Base-by-base conservation (phyloP, 2,888 invertebrate species). In the Acanthopleura granulata region DNA sequence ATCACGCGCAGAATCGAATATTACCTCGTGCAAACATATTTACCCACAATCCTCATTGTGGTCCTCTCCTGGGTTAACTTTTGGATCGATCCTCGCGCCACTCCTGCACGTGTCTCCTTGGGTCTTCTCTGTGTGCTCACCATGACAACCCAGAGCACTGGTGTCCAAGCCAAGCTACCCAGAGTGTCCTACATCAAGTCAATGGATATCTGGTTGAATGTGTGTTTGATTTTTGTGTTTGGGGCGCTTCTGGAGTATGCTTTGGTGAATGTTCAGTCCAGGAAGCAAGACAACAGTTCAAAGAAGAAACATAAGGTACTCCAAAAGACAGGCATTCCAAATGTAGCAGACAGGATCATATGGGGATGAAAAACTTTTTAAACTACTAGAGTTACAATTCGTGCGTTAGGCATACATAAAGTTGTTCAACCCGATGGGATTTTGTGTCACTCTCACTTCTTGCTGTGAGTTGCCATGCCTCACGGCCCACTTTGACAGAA, bases 41-140 rank as follows among this genome's bases (percentile, higher is more conserved):
- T 69, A 16, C 74, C 74, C 0, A 74, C 30, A 18, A 69, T 69
- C 22, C 49, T 74, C 16, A 50, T 74, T 25, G 74, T 74, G 62
- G 62, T 74, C 25, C 50, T 74, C 1, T 74, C 74, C 22, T 74
- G 66, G 69, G 70, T 74, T 22, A 69, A 49, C 50, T 74, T 69
- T 51, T 74, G 49, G 40, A 76, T 88, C 62, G 87, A 88, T 75
- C 57, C 51, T 22, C 18, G 50, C 18, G 51, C 72, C 1, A 40
- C 40, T 11, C 72, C 72, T 18, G 72, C 72, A 22, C 51, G 72
- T n/a, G 72, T 72, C 16, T 72, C 72, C 27, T n/a, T 72, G 16
- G 57, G 72, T 11, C 25, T 72, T 9, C 50, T 72, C 3, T 29
- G 29, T 22, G 72, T 72, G 18, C 72, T 72, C 15, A 72, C 72